Evolutionary conservation across 2,888 invertebrate genomes (phyloP), one percentile per base, ranked within the genome.

Genomic region (Tenthredo mesomela): DNA sequence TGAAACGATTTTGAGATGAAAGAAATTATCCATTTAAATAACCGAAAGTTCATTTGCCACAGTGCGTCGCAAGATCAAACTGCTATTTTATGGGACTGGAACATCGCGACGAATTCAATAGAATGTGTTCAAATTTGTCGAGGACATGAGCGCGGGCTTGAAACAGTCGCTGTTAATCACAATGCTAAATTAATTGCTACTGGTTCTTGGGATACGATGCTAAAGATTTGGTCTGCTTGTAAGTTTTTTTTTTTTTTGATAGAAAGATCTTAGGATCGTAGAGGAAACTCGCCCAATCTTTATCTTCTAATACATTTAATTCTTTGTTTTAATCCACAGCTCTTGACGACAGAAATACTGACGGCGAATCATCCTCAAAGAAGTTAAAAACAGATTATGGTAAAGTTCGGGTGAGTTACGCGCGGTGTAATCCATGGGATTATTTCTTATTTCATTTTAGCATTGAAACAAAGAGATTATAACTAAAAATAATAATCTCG

Each of bases 41-140:
- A 21, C n/a, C 2, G 9, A 33, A 6, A 67, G 2, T 67, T 18
- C 33, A 18, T 25, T 67, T 1, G 2, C 33, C 12, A 25, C 89
- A 97, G 97, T 94, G 97, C 96, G 9, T 98, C 98, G 10, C 98
- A 98, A 93, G 99, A 99, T 93, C 97, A 98, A 93, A 97, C 97
- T 1, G 97, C 97, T 0, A 96, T 97, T 94, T 93, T 99, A 80
- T 98, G 98, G 98, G 95, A 97, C 87, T 98, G 97, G 97, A 96
- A 96, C 91, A 95, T 97, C 37, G 93, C 94, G 0, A 94, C 94
- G 7, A 97, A 97, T 93, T 95, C 96, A 0, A 96, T 97, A 10
- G 96, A 97, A 88, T 97, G 97, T 91, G 94, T 97, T 43, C 96
- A 97, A 86, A 95, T 97, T 4, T 97, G 98, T 89, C 96, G 97